These are phyloP conservation scores for Temnothorax ravouxi DNA, from an alignment of 2,888 invertebrate genomes.

Conservation along the genomic window DNA sequence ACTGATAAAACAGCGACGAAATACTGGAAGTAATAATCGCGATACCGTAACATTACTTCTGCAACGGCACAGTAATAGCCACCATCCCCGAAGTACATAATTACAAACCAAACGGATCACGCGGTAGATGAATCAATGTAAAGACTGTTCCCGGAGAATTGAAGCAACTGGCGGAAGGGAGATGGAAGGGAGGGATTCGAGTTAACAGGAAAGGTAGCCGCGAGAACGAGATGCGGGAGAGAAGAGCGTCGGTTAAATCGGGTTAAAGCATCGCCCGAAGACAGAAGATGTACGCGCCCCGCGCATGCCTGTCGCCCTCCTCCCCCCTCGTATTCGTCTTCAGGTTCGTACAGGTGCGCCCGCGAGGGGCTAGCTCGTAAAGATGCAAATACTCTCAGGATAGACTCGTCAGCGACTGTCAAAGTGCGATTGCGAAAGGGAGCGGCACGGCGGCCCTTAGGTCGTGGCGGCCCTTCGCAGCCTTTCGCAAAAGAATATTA, in stretches of 20 bases:
- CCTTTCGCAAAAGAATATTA: conserved; percentile 74
- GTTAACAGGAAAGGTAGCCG: background rate
- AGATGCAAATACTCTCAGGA: conserved; percentile 83
- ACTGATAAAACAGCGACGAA: background rate
- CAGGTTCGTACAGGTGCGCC: conserved; percentile 76
- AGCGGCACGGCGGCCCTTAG: conserved; percentile 59
- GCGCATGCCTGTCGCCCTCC: conserved; percentile 9
- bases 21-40: conserved; percentile 24
- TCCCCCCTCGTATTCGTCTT: background rate
- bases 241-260: conserved; percentile 58
- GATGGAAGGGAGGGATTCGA: background rate
- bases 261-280: conserved; percentile 74
- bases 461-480: conserved; percentile 57
- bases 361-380: conserved; percentile 80
- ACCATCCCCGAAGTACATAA: conserved; percentile 21
- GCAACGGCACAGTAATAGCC: conserved; percentile 9
- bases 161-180: background rate
- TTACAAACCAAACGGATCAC: conserved; percentile 38
- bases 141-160: conserved; percentile 27
- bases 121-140: conserved; percentile 34
- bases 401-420: conserved; percentile 84
- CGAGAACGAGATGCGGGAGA: conserved; percentile 16
- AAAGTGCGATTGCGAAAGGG: conserved; percentile 81
- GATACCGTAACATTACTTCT: conserved; percentile 33
- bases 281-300: conserved; percentile 57